Evolutionary conservation across 2,797 vertebrate species (phyloP).

Genomic region (Argyrosomus regius): DNA sequence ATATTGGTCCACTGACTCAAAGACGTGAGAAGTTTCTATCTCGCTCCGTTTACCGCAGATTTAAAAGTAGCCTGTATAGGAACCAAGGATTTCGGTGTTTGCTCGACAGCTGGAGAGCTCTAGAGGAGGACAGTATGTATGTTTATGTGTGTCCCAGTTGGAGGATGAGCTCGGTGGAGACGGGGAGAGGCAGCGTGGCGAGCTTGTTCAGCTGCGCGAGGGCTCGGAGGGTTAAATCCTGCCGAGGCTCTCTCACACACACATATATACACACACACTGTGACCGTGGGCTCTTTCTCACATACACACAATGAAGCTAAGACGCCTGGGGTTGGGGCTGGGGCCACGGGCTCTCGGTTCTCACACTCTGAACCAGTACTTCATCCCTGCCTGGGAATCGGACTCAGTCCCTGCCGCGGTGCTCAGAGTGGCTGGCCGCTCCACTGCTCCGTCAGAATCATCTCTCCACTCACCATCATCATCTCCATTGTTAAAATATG

Average conservation of each 20-base stretch:
- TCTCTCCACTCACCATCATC: constrained; percentile 36
- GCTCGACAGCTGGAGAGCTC: constrained; percentile 74
- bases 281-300: constrained; percentile 61
- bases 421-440: constrained; percentile 74
- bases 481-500: constrained; percentile 63
- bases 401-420: constrained; percentile 54
- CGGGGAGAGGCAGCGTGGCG: constrained; percentile 70
- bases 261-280: constrained; percentile 58
- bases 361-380: constrained; percentile 75
- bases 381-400: constrained; percentile 55
- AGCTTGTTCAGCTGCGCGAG: constrained; percentile 86
- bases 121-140: constrained; percentile 68
- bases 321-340: constrained; percentile 68
- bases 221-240: constrained; percentile 83
- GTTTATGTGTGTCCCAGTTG: constrained; percentile 79
- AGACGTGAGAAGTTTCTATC: constrained; percentile 3
- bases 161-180: constrained; percentile 71
- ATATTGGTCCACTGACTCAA: neutral
- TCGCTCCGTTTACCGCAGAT: constrained; percentile 24
- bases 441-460: constrained; percentile 45
- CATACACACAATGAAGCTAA: constrained; percentile 70
- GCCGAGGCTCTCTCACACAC: constrained; percentile 69
- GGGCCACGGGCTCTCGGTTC: constrained; percentile 75
- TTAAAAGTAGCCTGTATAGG: constrained; percentile 36
- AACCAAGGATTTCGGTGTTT: constrained; percentile 56